Evolutionary conservation across 2,797 vertebrate genomes (phyloP).

Genomic region (Percopsis omiscomaycus): DNA sequence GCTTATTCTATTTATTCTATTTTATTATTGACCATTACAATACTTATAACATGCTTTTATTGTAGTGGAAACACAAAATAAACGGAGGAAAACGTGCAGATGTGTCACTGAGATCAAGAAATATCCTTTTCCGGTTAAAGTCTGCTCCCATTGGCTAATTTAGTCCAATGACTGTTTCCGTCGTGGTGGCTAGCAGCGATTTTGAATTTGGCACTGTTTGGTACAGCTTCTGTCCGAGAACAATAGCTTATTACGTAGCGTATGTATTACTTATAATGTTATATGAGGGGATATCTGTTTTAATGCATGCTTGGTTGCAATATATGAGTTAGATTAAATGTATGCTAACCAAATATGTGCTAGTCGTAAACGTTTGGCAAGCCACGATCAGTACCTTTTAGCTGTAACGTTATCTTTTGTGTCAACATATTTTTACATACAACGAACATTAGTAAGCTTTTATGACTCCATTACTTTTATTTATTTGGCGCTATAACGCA

Average conservation of each 20-base stretch:
- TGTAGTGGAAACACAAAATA: too few species aligned
- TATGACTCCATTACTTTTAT: too few species aligned
- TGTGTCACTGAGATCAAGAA: too few species aligned
- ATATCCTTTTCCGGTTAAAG: background rate
- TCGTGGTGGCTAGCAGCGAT: background rate
- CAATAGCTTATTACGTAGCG: background rate
- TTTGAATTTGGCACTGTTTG: constrained; percentile 54
- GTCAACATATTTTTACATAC: background rate
- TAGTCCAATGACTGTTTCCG: constrained; percentile 52
- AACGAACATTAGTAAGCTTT: background rate
- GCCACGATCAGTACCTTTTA: too few species aligned
- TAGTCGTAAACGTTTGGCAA: background rate
- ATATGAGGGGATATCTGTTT: background rate
- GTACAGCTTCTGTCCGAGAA: too few species aligned
- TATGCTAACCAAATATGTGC: background rate
- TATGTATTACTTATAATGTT: background rate
- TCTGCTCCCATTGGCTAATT: constrained; percentile 39
- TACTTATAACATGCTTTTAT: too few species aligned
- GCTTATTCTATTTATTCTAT: too few species aligned
- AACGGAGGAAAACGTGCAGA: too few species aligned
- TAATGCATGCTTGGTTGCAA: background rate
- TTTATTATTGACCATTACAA: too few species aligned
- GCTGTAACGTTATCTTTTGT: background rate
- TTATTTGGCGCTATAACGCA: background rate
- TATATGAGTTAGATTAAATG: background rate